phyloP scores from a whole-genome alignment of 2,113 vertebrate species.

The Gavia stellata region DNA sequence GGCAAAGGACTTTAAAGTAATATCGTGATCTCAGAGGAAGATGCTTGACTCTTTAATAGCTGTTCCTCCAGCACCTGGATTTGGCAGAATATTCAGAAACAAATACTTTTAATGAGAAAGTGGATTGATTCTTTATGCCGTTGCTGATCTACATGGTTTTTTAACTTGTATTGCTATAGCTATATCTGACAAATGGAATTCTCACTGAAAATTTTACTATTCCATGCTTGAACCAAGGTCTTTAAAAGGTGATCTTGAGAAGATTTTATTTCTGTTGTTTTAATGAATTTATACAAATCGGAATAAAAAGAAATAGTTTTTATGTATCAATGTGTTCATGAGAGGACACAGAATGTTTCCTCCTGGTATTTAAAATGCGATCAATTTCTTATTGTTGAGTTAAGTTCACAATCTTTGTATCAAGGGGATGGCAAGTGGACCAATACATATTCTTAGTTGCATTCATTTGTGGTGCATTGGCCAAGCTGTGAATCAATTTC shows the following conservation, averaged over 20 bases:
- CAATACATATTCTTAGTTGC: not conserved
- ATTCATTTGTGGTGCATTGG: not conserved
- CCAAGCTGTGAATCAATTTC: not conserved
- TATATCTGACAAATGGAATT: not conserved
- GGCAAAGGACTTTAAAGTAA: not conserved
- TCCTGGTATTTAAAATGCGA: not conserved
- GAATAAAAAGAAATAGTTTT: not conserved
- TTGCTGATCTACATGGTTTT: fast-evolving
- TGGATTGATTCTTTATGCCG: not conserved
- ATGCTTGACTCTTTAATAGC: not conserved
- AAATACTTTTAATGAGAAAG: not conserved
- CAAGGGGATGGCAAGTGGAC: not conserved
- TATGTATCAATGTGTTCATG: not conserved
- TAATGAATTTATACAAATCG: not conserved
- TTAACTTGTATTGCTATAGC: not conserved
- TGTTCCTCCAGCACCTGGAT: not conserved
- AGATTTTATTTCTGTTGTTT: not conserved
- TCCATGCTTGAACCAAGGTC: not conserved
- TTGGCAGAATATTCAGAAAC: not conserved
- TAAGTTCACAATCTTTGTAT: not conserved
- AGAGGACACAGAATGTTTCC: not conserved
- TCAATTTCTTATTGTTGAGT: not conserved
- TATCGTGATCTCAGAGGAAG: not conserved
- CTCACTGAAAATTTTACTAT: not conserved
- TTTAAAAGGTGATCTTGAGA: not conserved